Conservation (phyloP, 2,113 vertebrate species). For the Tichodroma muraria region DNA sequence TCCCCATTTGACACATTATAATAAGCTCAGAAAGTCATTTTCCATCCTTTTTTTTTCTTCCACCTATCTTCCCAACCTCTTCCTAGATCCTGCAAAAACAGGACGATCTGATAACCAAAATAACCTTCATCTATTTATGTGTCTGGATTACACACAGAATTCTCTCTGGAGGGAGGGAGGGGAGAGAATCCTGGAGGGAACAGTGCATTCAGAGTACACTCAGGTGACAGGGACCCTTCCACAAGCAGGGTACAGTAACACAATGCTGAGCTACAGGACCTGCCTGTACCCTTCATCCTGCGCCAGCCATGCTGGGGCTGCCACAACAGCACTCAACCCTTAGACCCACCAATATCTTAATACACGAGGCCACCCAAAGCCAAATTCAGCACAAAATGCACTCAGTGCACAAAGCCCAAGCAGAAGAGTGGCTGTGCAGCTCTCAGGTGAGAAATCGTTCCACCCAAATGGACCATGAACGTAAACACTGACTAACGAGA, state of each 20-base stretch:
- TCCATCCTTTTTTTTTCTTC: background rate
- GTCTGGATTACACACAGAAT: background rate
- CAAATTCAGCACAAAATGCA: background rate
- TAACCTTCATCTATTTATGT: background rate
- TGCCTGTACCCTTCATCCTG: background rate
- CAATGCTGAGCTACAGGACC: background rate
- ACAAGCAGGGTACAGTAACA: background rate
- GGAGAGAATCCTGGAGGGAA: background rate
- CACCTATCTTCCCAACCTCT: background rate
- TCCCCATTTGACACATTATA: background rate
- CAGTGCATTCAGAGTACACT: background rate
- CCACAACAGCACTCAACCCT: background rate
- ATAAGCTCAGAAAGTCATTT: background rate
- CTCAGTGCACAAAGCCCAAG: background rate
- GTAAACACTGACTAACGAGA: constrained; percentile 34
- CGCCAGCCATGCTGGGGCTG: background rate
- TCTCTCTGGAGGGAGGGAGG: background rate
- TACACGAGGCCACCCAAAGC: background rate
- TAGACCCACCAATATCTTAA: background rate
- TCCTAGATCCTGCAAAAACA: background rate
- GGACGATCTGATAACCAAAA: background rate
- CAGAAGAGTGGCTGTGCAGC: background rate
- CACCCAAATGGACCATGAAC: constrained; percentile 37
- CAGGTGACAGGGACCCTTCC: background rate
- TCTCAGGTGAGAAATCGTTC: constrained; percentile 61